phyloP scores from a whole-genome alignment of 2,888 invertebrate species.

The Ashinkailepas kermadecensis region DNA sequence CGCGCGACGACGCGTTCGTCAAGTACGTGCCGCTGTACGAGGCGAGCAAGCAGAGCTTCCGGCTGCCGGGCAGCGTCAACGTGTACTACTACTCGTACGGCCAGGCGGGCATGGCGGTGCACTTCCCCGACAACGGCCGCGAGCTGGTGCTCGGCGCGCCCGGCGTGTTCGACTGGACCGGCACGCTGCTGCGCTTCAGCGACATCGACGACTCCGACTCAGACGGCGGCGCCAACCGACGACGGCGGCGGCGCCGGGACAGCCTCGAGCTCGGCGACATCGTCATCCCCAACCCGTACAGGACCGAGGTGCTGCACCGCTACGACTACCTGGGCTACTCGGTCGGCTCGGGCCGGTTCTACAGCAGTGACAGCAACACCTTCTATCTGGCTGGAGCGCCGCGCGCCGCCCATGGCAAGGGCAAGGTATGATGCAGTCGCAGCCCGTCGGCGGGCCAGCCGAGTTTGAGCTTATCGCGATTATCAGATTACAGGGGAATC shows the following conservation, averaged over 20 bases:
- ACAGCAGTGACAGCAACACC: constrained; percentile 37
- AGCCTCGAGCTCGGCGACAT: constrained; percentile 12
- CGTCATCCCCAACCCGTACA: neutral
- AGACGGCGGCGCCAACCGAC: neutral
- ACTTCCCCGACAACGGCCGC: constrained; percentile 35
- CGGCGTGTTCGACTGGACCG: constrained; percentile 55
- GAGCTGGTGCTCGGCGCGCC: constrained; percentile 53
- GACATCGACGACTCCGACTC: constrained; percentile 27
- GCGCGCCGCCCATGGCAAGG: constrained; percentile 40
- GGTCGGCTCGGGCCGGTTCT: constrained; percentile 39
- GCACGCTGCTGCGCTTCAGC: constrained; percentile 38
- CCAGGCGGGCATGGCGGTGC: constrained; percentile 38
- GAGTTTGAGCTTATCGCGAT: too few species aligned
- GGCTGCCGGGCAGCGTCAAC: constrained; percentile 25
- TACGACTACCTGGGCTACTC: constrained; percentile 41
- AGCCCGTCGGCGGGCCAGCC: too few species aligned
- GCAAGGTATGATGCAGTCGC: constrained; percentile 36
- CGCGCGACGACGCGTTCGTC: neutral
- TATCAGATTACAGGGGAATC: too few species aligned
- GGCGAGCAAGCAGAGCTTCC: constrained; percentile 22
- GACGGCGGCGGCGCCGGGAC: neutral
- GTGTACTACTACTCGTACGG: constrained; percentile 40
- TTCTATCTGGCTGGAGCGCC: constrained; percentile 52
- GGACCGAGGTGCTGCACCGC: constrained; percentile 16
- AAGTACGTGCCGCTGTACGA: constrained; percentile 23